Conservation (phyloP, 2,113 vertebrate species). For the Tapirus terrestris region DNA sequence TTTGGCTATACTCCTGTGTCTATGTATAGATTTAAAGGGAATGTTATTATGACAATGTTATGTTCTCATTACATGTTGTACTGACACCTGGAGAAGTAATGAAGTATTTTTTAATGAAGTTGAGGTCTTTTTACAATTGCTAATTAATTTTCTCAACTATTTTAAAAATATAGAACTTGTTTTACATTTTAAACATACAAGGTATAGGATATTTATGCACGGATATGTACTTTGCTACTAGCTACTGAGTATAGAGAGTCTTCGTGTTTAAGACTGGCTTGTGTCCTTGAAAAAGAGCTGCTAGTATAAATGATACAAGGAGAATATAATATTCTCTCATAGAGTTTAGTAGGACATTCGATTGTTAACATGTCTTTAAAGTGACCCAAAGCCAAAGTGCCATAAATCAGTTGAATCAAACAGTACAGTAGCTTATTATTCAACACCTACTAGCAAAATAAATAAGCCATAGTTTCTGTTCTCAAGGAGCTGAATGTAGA, state of each 20-base stretch:
- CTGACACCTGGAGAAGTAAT: constrained; percentile 20
- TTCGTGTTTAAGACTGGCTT: constrained; percentile 23
- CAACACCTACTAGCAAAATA: neutral
- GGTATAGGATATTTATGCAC: neutral
- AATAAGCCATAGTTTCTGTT: constrained; percentile 13
- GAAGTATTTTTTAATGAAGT: constrained; percentile 17
- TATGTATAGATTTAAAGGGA: neutral
- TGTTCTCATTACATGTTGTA: constrained; percentile 6
- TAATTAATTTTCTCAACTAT: neutral
- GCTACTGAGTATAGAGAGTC: neutral
- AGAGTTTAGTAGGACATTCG: constrained; percentile 14
- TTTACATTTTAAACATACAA: neutral
- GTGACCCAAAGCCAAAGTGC: neutral
- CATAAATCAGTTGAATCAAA: constrained; percentile 34
- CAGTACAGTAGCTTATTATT: constrained; percentile 23
- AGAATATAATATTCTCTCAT: constrained; percentile 9
- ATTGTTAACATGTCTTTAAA: constrained; percentile 49
- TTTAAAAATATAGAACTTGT: neutral
- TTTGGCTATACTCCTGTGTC: neutral
- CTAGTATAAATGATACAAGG: constrained; percentile 15
- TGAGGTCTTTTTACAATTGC: constrained; percentile 26
- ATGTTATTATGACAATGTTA: neutral
- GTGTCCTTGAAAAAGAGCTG: constrained; percentile 24
- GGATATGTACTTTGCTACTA: neutral
- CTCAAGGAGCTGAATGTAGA: neutral